These are phyloP conservation scores for Empidonax traillii DNA, from an alignment of 2,113 vertebrate genomes.

Conservation along the genomic window DNA sequence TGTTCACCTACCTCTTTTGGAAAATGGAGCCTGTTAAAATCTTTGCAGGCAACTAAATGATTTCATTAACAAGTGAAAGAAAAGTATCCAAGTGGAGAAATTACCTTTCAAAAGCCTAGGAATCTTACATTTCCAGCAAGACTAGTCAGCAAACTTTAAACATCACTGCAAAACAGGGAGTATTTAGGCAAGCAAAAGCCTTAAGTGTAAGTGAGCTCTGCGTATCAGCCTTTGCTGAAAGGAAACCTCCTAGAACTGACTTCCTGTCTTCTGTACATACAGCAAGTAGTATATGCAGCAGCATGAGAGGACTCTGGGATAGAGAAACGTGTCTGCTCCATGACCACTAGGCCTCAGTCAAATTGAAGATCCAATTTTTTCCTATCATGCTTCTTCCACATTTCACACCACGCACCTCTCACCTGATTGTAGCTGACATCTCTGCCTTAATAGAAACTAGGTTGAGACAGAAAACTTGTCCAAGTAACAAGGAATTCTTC, in stretches of 20 bases:
- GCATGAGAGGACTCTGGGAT: not conserved
- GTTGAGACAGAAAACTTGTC: not conserved
- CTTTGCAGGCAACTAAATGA: not conserved
- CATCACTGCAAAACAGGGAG: not conserved
- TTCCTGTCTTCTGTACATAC: not conserved
- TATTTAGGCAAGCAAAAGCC: not conserved
- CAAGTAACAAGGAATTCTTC: not conserved
- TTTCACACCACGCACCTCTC: not conserved
- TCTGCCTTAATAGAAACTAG: not conserved
- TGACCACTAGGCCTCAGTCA: not conserved
- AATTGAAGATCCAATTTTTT: not conserved
- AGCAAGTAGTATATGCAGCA: not conserved
- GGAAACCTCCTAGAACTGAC: not conserved
- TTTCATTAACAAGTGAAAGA: not conserved
- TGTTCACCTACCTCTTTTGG: not conserved
- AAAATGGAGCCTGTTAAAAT: not conserved
- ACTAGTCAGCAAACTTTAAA: not conserved
- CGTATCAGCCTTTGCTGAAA: not conserved
- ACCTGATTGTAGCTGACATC: not conserved
- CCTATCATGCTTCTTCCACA: not conserved
- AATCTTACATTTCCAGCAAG: not conserved
- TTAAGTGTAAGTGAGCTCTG: not conserved
- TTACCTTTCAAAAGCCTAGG: not conserved
- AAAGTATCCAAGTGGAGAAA: not conserved
- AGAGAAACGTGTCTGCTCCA: not conserved